phyloP scores from a whole-genome alignment of 2,888 invertebrate genomes.

The Caenorhabditis afra region DNA sequence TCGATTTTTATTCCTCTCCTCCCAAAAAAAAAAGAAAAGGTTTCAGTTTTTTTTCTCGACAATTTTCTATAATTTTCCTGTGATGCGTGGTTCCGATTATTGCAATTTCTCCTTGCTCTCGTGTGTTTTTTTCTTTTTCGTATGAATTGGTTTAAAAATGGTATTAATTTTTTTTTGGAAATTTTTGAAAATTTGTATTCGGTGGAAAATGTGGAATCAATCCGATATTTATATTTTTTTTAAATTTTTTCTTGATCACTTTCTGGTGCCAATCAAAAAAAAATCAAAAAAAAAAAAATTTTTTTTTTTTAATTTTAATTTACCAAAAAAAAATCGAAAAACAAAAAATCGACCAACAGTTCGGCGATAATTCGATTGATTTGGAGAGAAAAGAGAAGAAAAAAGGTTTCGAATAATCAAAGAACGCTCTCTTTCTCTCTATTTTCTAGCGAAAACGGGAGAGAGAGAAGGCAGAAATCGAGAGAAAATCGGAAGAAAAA shows the following conservation, averaged over 20 bases:
- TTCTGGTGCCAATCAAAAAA: too few relatives aligned
- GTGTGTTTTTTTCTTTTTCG: background rate
- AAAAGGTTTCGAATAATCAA: too few relatives aligned
- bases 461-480: too few relatives aligned
- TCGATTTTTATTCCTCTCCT: slow-evolving; percentile 17
- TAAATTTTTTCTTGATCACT: too few relatives aligned
- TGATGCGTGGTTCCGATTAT: slow-evolving; percentile 23
- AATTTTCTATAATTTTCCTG: slow-evolving; percentile 24
- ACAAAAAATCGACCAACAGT: too few relatives aligned
- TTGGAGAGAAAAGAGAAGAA: too few relatives aligned
- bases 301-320: too few relatives aligned
- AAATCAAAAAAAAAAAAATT: too few relatives aligned
- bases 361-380: too few relatives aligned
- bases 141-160: background rate
- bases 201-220: slow-evolving; percentile 3
- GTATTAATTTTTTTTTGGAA: too few relatives aligned
- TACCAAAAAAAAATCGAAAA: too few relatives aligned
- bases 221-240: slow-evolving; percentile 25
- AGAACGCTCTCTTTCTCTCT: slow-evolving; percentile 30
- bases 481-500: too few relatives aligned
- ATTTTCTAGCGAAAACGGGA: background rate
- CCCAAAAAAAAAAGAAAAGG: slow-evolving; percentile 14
- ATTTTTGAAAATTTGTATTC: background rate
- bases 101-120: background rate
- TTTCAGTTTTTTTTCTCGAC: slow-evolving; percentile 48